Evolutionary conservation across 2,797 vertebrate genomes (phyloP).

Genomic region (Phoeniculus purpureus): DNA sequence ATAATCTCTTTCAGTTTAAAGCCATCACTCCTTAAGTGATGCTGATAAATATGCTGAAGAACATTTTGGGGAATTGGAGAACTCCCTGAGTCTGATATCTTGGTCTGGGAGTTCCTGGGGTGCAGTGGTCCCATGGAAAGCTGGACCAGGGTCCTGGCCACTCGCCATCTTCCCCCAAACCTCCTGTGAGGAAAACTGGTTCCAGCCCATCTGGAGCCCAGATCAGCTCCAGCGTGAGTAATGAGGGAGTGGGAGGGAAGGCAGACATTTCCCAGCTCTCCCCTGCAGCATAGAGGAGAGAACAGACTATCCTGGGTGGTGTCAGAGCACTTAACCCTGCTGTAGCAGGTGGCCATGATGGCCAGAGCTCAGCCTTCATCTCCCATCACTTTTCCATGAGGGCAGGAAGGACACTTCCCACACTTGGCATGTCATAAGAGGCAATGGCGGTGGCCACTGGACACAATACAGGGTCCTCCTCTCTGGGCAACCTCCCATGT

Average conservation of each 20-base stretch:
- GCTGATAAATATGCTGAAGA: neutral
- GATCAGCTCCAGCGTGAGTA: slow-evolving; percentile 53
- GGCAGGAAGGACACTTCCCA: neutral
- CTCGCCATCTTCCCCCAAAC: neutral
- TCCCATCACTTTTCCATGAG: neutral
- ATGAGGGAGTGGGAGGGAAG: slow-evolving; percentile 60
- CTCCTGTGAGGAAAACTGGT: neutral
- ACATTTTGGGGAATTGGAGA: neutral
- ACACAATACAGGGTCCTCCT: rapidly evolving
- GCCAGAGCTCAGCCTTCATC: neutral
- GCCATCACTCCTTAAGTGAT: neutral
- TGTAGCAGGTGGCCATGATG: neutral
- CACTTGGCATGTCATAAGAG: neutral
- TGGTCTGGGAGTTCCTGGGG: neutral
- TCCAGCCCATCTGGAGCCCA: slow-evolving; percentile 65
- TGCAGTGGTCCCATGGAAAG: rapidly evolving
- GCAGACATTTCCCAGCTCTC: slow-evolving; percentile 45
- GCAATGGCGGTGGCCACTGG: rapidly evolving
- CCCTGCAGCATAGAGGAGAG: slow-evolving; percentile 18
- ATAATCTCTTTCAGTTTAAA: neutral
- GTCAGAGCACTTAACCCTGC: neutral
- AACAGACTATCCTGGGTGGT: slow-evolving; percentile 28
- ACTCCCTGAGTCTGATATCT: neutral
- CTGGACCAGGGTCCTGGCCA: neutral
- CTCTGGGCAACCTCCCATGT: rapidly evolving